Evolutionary conservation across 2,888 invertebrate genomes (phyloP).

Genomic region (Eurois occulta): DNA sequence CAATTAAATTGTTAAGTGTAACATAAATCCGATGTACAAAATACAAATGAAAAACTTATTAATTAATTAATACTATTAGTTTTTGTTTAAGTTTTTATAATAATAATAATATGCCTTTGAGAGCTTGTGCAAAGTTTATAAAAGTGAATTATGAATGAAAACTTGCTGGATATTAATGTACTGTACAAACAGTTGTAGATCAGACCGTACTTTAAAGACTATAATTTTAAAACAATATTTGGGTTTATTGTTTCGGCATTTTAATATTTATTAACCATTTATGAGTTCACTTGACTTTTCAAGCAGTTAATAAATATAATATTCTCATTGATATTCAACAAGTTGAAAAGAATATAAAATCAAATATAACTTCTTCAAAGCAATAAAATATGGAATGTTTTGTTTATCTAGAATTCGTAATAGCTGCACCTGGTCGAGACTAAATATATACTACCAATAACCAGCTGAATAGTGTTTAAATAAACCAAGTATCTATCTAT

Average conservation of each 20-base stretch:
- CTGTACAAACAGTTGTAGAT: background rate
- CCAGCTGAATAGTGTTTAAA: background rate
- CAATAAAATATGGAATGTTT: background rate
- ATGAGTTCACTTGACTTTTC: background rate
- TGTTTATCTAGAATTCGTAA: slow-evolving; percentile 8
- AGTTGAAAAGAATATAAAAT: background rate
- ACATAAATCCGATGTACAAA: too few species aligned
- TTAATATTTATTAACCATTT: background rate
- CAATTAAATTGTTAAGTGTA: too few species aligned
- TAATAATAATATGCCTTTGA: too few species aligned
- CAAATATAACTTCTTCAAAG: background rate
- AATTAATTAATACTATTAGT: too few species aligned
- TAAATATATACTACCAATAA: background rate
- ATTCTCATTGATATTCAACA: background rate
- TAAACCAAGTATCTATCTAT: background rate
- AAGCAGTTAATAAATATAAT: background rate
- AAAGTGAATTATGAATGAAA: background rate
- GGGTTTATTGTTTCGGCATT: background rate
- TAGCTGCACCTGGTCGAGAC: background rate
- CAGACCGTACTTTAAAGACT: background rate
- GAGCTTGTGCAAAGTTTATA: background rate
- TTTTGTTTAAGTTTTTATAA: too few species aligned
- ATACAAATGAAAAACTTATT: too few species aligned
- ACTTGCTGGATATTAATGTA: background rate
- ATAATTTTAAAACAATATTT: background rate